Evolutionary conservation across 1,140 invertebrate species (phyloP).

Genomic region (Magallana gigas): DNA sequence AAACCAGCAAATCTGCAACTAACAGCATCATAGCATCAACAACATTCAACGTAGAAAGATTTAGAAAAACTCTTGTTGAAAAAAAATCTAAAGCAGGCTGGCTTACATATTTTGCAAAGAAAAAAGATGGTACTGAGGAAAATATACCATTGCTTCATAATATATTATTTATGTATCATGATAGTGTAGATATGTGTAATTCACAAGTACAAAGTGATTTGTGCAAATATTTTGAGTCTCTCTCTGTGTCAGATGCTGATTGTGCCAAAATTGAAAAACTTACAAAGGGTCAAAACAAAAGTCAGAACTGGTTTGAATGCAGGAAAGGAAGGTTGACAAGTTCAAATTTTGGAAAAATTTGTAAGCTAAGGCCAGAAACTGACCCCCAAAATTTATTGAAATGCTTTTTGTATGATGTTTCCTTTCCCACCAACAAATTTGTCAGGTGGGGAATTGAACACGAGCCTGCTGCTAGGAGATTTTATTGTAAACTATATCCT

Average conservation of each 20-base stretch:
- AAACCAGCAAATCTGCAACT: slow-evolving; percentile 22
- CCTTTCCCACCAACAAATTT: background rate
- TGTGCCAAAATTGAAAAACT: no score
- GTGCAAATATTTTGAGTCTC: no score
- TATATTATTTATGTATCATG: background rate
- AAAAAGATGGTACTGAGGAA: background rate
- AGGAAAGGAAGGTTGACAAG: no score
- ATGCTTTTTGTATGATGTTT: background rate
- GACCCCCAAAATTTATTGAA: slow-evolving; percentile 32
- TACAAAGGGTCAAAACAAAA: no score
- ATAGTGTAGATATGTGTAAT: background rate
- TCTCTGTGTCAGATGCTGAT: no score
- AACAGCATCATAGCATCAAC: background rate
- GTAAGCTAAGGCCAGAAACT: no score
- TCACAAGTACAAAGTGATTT: slow-evolving; percentile 20
- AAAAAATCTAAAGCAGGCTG: background rate
- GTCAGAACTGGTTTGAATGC: no score
- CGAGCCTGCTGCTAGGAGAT: slow-evolving; percentile 39
- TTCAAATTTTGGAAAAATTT: no score
- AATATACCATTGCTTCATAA: slow-evolving; percentile 21
- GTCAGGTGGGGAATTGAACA: slow-evolving; percentile 46
- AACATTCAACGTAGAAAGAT: background rate
- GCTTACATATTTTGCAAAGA: slow-evolving; percentile 12
- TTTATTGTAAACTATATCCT: slow-evolving; percentile 19
- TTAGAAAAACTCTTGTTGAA: background rate